phyloP scores from a whole-genome alignment of 2,888 invertebrate genomes.

The Melanostoma mellinum region DNA sequence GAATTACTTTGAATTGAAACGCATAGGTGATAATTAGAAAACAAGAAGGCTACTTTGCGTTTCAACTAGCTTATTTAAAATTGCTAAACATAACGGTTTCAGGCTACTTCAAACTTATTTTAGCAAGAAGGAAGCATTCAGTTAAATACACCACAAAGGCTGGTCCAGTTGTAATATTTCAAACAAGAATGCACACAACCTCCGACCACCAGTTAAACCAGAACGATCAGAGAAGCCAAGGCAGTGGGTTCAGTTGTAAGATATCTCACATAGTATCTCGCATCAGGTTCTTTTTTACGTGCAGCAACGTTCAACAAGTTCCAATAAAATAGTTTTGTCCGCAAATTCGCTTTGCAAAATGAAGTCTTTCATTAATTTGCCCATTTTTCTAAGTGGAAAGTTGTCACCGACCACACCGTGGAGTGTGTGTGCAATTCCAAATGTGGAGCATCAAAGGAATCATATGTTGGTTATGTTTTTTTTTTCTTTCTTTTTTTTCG shows the following conservation, averaged over 20 bases:
- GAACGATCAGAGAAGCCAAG: conserved; percentile 16
- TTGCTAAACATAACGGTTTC: too few species aligned
- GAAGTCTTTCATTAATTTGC: conserved; percentile 32
- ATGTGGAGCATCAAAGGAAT: conserved; percentile 60
- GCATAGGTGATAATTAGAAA: too few species aligned
- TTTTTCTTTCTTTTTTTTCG: conserved; percentile 9
- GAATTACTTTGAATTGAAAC: too few species aligned
- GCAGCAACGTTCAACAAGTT: conserved; percentile 22
- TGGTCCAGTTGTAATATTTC: not conserved
- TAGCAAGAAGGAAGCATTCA: too few species aligned
- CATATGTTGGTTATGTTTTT: conserved; percentile 17
- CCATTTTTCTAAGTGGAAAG: conserved; percentile 50
- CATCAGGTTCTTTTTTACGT: conserved; percentile 35
- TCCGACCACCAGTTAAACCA: conserved; percentile 34
- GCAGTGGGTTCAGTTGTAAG: conserved; percentile 36
- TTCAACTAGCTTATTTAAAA: too few species aligned
- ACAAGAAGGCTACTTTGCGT: too few species aligned
- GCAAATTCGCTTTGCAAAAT: conserved; percentile 34
- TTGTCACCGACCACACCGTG: conserved; percentile 34
- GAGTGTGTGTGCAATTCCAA: conserved; percentile 13
- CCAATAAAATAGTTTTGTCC: conserved; percentile 20
- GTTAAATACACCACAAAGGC: not conserved
- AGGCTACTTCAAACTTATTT: too few species aligned
- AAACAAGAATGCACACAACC: conserved; percentile 3
- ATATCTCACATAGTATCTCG: conserved; percentile 49